A percentile compares a stretch with the other conserved stretches of the same genome.
phyloP scores from a whole-genome alignment of 2,888 invertebrate genomes.

The Caenorhabditis sp. region DNA sequence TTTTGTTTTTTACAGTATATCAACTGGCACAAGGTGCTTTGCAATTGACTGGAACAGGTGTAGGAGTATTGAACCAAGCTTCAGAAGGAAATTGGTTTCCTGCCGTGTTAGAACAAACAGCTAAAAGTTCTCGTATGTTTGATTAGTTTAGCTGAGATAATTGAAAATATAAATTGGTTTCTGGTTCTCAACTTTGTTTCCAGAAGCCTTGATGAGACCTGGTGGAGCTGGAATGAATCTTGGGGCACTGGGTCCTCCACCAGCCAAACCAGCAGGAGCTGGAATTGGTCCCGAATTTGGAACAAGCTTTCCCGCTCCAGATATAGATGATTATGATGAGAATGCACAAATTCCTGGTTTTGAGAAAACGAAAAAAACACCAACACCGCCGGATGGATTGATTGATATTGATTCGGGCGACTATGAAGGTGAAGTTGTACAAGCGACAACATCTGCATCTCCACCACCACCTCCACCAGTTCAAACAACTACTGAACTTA shows the following conservation, averaged over 20 bases:
- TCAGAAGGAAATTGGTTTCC: slow-evolving; percentile 67
- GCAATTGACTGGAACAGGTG: slow-evolving; percentile 65
- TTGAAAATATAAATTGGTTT: too few relatives aligned
- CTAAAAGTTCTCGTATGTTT: slow-evolving; percentile 39
- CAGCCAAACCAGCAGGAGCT: slow-evolving; percentile 18
- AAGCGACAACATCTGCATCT: neutral
- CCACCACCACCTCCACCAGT: slow-evolving; percentile 9
- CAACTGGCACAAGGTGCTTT: slow-evolving; percentile 67
- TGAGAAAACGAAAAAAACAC: slow-evolving; percentile 19
- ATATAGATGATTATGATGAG: slow-evolving; percentile 50
- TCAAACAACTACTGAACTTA: slow-evolving; percentile 13
- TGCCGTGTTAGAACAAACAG: slow-evolving; percentile 58
- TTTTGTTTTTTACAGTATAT: slow-evolving; percentile 55
- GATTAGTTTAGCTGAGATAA: too few relatives aligned
- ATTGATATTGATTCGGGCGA: slow-evolving; percentile 36
- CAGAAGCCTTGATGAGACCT: slow-evolving; percentile 36
- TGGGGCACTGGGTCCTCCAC: slow-evolving; percentile 38
- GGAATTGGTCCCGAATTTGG: slow-evolving; percentile 51
- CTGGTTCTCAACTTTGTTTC: too few relatives aligned
- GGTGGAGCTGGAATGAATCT: slow-evolving; percentile 26
- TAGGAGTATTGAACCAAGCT: slow-evolving; percentile 67
- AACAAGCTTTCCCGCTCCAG: slow-evolving; percentile 52
- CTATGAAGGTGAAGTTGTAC: slow-evolving; percentile 19
- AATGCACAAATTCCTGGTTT: slow-evolving; percentile 33
- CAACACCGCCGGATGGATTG: slow-evolving; percentile 37